Percentiles rank a stretch among this genome's conserved stretches.
Evolutionary conservation across 2,797 vertebrate genomes (phyloP).

Genomic region (Megaceryle alcyon): DNA sequence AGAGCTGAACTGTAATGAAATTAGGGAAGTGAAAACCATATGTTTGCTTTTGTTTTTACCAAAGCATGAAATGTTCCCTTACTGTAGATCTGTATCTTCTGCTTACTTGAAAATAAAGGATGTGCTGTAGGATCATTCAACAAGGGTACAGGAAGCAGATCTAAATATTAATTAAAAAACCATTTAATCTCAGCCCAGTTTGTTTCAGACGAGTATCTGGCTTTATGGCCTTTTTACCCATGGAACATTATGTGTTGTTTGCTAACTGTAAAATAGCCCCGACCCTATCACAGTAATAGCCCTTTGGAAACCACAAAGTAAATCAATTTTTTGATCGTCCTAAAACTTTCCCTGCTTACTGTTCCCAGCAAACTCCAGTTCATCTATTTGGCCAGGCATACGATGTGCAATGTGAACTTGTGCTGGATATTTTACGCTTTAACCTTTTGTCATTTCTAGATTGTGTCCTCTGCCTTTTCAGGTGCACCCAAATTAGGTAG

Average conservation of each 20-base stretch:
- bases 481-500: neutral
- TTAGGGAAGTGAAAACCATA: conserved; percentile 40
- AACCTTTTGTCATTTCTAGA: neutral
- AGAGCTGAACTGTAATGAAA: conserved; percentile 44
- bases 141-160: neutral
- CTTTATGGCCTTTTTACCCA: neutral
- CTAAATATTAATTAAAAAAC: neutral
- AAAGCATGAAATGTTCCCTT: conserved; percentile 16
- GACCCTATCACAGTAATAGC: neutral
- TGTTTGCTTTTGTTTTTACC: conserved; percentile 44
- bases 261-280: neutral
- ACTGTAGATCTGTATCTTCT: neutral
- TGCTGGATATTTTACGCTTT: neutral
- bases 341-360: neutral
- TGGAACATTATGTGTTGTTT: neutral
- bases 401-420: accelerated
- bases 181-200: neutral
- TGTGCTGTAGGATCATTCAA: neutral
- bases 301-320: neutral
- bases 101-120: neutral
- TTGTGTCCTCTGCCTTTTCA: neutral
- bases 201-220: neutral
- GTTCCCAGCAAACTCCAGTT: neutral
- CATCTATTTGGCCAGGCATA: neutral
- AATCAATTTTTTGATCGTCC: neutral